These are phyloP conservation scores for Cebidichthys violaceus DNA, from an alignment of 2,113 vertebrate species.

Conservation along the genomic window DNA sequence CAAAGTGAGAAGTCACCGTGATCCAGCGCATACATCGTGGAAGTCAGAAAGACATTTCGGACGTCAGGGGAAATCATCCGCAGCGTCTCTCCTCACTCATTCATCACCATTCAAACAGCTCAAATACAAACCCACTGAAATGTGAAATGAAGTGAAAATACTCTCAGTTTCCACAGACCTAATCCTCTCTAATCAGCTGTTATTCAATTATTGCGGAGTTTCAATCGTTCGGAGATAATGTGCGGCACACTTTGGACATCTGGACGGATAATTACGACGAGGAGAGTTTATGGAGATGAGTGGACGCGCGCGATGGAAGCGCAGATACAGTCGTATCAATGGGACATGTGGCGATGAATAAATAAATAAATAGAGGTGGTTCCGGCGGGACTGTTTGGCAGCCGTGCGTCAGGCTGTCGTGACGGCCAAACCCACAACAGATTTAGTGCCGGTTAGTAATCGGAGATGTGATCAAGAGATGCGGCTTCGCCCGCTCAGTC, in stretches of 20 bases:
- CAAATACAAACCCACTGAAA: slow-evolving; percentile 21
- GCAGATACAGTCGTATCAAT: slow-evolving; percentile 69
- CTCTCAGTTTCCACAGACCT: slow-evolving; percentile 13
- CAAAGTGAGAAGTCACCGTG: slow-evolving; percentile 1
- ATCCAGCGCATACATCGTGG: slow-evolving; percentile 25
- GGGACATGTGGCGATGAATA: slow-evolving; percentile 83
- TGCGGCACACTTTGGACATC: slow-evolving; percentile 94
- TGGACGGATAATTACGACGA: slow-evolving; percentile 92
- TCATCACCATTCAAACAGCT: slow-evolving; percentile 23
- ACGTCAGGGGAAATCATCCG: slow-evolving; percentile 47
- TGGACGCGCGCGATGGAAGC: slow-evolving; percentile 84
- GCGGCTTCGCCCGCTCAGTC: slow-evolving; percentile 34
- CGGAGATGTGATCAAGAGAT: slow-evolving; percentile 48
- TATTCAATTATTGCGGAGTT: slow-evolving; percentile 79
- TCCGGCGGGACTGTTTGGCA: slow-evolving; percentile 64
- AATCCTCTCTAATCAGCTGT: slow-evolving; percentile 68
- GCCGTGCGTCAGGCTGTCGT: slow-evolving; percentile 50
- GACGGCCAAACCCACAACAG: slow-evolving; percentile 29
- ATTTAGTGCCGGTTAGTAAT: slow-evolving; percentile 48
- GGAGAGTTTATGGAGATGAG: slow-evolving; percentile 97
- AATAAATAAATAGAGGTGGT: slow-evolving; percentile 68
- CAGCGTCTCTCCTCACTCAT: slow-evolving; percentile 22
- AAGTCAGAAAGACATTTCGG: slow-evolving; percentile 31
- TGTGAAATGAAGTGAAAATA: slow-evolving; percentile 48
- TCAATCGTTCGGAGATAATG: slow-evolving; percentile 88